Evolutionary conservation across 2,797 vertebrate genomes (phyloP), one percentile per base, ranked within the genome.

Genomic region (Anisognathus igniventris): DNA sequence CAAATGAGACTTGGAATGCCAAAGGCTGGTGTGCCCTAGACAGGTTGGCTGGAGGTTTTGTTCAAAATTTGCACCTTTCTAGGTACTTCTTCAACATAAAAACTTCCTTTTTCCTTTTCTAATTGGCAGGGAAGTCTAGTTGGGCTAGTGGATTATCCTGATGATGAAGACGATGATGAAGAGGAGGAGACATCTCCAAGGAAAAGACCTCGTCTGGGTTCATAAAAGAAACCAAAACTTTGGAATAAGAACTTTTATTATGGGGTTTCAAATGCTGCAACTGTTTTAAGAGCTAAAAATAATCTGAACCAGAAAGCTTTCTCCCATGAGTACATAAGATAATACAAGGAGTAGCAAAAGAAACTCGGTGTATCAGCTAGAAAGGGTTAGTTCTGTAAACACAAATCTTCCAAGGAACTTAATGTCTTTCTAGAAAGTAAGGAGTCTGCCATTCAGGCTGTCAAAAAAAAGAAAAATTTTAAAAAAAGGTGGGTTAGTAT

Each of bases 61-160:
- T n/a, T 3, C 28, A 22, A 5, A 44, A 60, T 27, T 19, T 20
- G 42, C 50, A 10, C 7, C 0, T 68, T 65, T 20, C 33, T 70
- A 17, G 12, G 23, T 12, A 11, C 0, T 42, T 75, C 65, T 61
- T 30, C 30, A 72, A 31, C 12, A 7, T 65, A 28, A 48, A 31
- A 19, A 57, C 58, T 81, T 89, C 45, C 14, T 40, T 42, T 58
- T 61, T 80, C 58, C 35, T 72, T 82, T 89, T 68, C 87, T n/a
- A 74, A 60, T 92, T 45, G 53, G 79, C 94, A 99, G 99, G 98
- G 98, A 51, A 98, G 98, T 95, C 97, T 99, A 83, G 99, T 99
- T 71, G 99, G 99, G 81, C 98, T 99, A 87, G 99, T 99, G 97
- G 99, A 99, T 98, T 99, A 99, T 95, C 99, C 99, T 54, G 99